These are phyloP conservation scores for Pycnomerus fuliginosus DNA, from an alignment of 2,888 invertebrate genomes.

Conservation along the genomic window DNA sequence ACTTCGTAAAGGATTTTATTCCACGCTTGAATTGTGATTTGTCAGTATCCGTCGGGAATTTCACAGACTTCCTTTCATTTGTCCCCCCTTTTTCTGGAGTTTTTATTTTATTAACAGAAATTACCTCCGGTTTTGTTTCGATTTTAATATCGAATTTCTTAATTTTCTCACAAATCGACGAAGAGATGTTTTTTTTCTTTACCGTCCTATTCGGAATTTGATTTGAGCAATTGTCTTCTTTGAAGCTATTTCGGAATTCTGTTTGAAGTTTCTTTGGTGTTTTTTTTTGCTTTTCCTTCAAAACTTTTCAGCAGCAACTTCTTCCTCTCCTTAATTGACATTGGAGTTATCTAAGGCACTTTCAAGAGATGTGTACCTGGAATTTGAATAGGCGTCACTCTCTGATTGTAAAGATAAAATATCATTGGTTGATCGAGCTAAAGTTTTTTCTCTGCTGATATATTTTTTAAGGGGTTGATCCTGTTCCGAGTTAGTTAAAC, in stretches of 20 bases:
- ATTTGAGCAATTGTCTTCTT: neutral
- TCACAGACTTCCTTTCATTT: constrained; percentile 2
- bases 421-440: constrained; percentile 26
- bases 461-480: too few species aligned
- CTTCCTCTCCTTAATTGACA: constrained; percentile 36
- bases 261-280: constrained; percentile 7
- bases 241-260: constrained; percentile 1
- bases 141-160: neutral
- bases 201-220: constrained; percentile 2
- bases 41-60: constrained; percentile 8
- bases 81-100: constrained; percentile 3
- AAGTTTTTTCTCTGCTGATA: neutral
- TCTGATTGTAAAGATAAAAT: constrained; percentile 15
- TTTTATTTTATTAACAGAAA: neutral
- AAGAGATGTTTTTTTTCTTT: constrained; percentile 1
- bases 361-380: constrained; percentile 28
- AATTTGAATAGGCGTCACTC: neutral
- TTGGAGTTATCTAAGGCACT: constrained; percentile 28
- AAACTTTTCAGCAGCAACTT: constrained; percentile 30
- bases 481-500: constrained; percentile 12
- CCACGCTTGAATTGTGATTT: constrained; percentile 33
- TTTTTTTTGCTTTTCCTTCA: constrained; percentile 27
- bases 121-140: neutral
- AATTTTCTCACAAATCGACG: neutral
- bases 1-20: constrained; percentile 34